Base-by-base conservation (phyloP, 1,140 invertebrate species). In the Bathynomus jamesi region DNA sequence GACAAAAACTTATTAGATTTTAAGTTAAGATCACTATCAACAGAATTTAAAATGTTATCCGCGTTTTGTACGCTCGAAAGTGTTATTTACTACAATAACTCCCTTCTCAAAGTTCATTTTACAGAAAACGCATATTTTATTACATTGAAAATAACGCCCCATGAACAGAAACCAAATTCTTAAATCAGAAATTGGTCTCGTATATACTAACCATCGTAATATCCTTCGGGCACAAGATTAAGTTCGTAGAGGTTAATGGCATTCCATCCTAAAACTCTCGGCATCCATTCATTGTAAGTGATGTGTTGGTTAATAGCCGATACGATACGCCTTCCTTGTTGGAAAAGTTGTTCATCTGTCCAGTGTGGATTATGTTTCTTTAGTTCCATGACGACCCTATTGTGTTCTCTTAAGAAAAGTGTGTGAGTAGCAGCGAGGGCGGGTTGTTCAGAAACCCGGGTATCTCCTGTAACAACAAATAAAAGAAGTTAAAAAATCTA, bases 291-390 rank as follows among this genome's bases (percentile, higher is more conserved):
- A 17, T 81, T 82, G 76, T 86, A 90, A 10, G 86, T 87, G 31
- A 89, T 86, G 77, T 88, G 87, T 78, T 89, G 88, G 78, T 87
- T 82, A 65, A 85, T 80, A n/a, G 87, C 87, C 5, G 84, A 83
- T 10, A 88, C 78, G 40, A 89, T 88, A 4, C 84, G 79, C 31
- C 86, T 80, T 4, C 79, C 80, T 71, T 83, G 77, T 70, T 81
- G 79, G 79, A 84, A 88, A 10, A 88, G 73, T 67, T 82, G 81
- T 78, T 88, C 86, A 27, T 86, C 86, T 67, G 83, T 80, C 87
- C 87, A 88, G 78, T 87, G 85, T 8, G 82, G 82, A 79, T 88
- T 88, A 10, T 86, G 73, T 10, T 76, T 65, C n/a, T 78, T 73
- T 4, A 88, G 78, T 60, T 82, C 79, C n/a, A 79, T 78, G 1